Evolutionary conservation across 1,140 invertebrate species (phyloP), one percentile per base, ranked within the genome.

Genomic region (Rhyacophila brunnea): DNA sequence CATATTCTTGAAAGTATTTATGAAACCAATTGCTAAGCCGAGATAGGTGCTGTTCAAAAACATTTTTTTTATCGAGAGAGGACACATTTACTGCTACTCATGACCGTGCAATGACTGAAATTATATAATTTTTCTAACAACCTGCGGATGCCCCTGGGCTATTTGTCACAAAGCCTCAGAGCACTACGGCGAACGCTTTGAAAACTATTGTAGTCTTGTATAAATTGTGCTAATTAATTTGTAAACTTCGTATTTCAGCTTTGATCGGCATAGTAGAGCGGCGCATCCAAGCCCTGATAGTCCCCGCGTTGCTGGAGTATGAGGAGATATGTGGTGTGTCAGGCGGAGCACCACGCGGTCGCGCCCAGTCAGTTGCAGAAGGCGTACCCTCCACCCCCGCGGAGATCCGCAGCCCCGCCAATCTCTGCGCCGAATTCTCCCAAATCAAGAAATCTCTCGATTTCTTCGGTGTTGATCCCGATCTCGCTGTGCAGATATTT

Each of bases 291-390:
- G 84, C 87, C 0, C 78, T 93, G 6, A 93, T 95, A 40, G 91
- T 97, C 0, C 88, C 92, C 0, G 94, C 94, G 0, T 86, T 98
- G 13, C 73, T 98, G 48, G 95, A 97, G 70, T 91, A 96, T 73
- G 93, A 97, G 74, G 93, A 91, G 44, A 95, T 96, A 45, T 76
- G 84, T 1, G 88, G 86, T 0, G 72, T 89, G 15, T 72, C 71
- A 0, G 70, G 70, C 1, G 66, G 71, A 6, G 57, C 65, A 6
- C 70, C 68, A 69, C 70, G 72, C 73, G 67, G 66, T 71, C 66
- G 56, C 71, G 66, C 70, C 71, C 68, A 71, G 70, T 70, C 71
- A 72, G 68, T 74, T 71, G 58, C 68, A 72, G 51, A 64, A 61
- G 32, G 57, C 54, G 17, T 65, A 58, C 44, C 62, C 56, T 70